Conservation (phyloP, 2,797 vertebrate species). For the Parauchenoglanis ngamensis region DNA sequence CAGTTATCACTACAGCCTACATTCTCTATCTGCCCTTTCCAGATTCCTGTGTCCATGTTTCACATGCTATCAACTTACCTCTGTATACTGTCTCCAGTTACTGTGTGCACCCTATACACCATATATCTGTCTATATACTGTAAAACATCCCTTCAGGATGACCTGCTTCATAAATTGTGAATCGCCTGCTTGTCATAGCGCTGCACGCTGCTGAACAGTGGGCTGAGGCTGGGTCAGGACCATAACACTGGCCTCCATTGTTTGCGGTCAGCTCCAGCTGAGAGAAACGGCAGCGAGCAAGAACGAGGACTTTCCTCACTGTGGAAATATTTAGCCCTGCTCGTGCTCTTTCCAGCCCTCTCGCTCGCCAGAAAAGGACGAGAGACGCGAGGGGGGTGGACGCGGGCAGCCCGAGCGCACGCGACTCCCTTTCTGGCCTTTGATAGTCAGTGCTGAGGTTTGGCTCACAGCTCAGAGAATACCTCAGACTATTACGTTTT, state of each 20-base stretch:
- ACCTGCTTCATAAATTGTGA: slow-evolving; percentile 29
- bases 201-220: slow-evolving; percentile 15
- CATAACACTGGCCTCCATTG: slow-evolving; percentile 39
- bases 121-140: slow-evolving; percentile 17
- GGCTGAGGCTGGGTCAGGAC: slow-evolving; percentile 17
- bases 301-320: slow-evolving; percentile 35
- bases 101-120: neutral
- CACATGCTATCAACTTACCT: neutral
- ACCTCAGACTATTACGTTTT: slow-evolving; percentile 33
- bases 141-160: slow-evolving; percentile 1
- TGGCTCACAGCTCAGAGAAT: slow-evolving; percentile 39
- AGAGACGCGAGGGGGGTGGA: neutral
- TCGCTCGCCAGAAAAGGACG: slow-evolving; percentile 38
- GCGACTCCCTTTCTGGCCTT: slow-evolving; percentile 41
- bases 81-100: neutral
- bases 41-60: neutral
- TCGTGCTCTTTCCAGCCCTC: slow-evolving; percentile 33
- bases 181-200: slow-evolving; percentile 19
- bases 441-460: slow-evolving; percentile 41
- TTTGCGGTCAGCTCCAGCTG: slow-evolving; percentile 34
- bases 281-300: slow-evolving; percentile 15
- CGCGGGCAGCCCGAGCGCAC: neutral
- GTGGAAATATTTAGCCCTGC: slow-evolving; percentile 48
- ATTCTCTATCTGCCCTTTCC: neutral
- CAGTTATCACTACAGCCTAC: neutral